A percentile compares a stretch with the other conserved stretches of the same genome.
Conservation (phyloP, 2,797 vertebrate species). For the Passerculus sandwichensis region DNA sequence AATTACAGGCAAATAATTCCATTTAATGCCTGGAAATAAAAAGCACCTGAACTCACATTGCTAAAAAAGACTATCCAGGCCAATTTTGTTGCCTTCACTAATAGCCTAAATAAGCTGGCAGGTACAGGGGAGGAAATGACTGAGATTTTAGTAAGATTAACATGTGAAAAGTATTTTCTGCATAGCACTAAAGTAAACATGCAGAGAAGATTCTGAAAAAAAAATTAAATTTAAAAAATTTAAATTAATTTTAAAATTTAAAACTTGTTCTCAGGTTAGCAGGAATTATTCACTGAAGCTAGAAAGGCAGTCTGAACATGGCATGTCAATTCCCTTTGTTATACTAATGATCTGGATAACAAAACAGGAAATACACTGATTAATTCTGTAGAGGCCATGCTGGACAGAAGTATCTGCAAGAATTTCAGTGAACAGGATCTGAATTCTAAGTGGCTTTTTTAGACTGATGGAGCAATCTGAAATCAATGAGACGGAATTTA, state of each 20-base stretch:
- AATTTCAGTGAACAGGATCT: neutral
- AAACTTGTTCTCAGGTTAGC: neutral
- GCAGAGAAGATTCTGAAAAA: neutral
- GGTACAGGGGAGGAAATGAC: neutral
- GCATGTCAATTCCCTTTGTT: neutral
- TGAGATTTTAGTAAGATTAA: neutral
- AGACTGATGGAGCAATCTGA: neutral
- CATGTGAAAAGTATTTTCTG: neutral
- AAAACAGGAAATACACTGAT: neutral
- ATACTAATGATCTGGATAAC: neutral
- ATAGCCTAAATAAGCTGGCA: neutral
- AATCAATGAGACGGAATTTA: neutral
- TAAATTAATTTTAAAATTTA: neutral
- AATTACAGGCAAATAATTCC: neutral
- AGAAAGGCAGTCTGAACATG: neutral
- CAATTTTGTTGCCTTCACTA: neutral
- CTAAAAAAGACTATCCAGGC: neutral
- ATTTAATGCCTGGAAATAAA: neutral
- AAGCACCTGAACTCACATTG: neutral
- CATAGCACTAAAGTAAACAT: neutral
- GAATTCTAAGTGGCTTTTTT: neutral
- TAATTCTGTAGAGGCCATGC: neutral
- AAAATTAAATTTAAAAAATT: neutral
- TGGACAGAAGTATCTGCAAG: neutral
- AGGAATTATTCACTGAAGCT: neutral